phyloP scores from a whole-genome alignment of 2,888 invertebrate genomes.

The Platerodrilus igneus region DNA sequence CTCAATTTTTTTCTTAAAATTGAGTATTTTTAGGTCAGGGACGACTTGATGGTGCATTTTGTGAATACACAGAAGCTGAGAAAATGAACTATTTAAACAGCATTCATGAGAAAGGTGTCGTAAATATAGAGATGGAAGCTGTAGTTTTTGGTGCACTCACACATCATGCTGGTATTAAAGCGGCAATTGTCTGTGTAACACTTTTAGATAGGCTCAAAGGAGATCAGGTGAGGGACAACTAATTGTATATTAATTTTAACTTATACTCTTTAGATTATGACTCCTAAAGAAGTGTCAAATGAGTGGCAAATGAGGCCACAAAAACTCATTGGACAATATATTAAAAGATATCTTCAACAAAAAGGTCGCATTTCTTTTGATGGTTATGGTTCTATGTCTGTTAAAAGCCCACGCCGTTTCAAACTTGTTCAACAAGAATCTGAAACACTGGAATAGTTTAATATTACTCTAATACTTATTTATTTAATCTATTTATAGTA shows the following conservation, averaged over 20 bases:
- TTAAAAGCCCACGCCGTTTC: constrained; percentile 82
- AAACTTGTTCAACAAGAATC: constrained; percentile 88
- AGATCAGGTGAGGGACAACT: constrained; percentile 69
- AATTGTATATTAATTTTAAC: neutral
- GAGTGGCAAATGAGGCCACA: constrained; percentile 91
- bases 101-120: constrained; percentile 72
- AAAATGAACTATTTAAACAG: constrained; percentile 82
- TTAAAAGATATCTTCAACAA: constrained; percentile 75
- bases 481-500: too few species aligned
- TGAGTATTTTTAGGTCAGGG: constrained; percentile 74
- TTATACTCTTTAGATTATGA: constrained; percentile 62
- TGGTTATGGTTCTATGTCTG: constrained; percentile 69
- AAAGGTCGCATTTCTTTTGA: constrained; percentile 59
- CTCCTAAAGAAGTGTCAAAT: constrained; percentile 82
- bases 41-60: constrained; percentile 93
- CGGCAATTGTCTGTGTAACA: constrained; percentile 92
- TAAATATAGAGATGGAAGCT: constrained; percentile 97
- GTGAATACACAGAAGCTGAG: constrained; percentile 86
- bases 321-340: constrained; percentile 74
- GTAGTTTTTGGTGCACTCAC: constrained; percentile 90
- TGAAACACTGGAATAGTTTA: constrained; percentile 86
- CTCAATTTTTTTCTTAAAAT: constrained; percentile 4
- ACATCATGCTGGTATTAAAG: constrained; percentile 86
- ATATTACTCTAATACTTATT: too few species aligned
- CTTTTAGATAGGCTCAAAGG: constrained; percentile 87